Conservation (phyloP, 2,888 invertebrate genomes). For the Ceriagrion tenellum region DNA sequence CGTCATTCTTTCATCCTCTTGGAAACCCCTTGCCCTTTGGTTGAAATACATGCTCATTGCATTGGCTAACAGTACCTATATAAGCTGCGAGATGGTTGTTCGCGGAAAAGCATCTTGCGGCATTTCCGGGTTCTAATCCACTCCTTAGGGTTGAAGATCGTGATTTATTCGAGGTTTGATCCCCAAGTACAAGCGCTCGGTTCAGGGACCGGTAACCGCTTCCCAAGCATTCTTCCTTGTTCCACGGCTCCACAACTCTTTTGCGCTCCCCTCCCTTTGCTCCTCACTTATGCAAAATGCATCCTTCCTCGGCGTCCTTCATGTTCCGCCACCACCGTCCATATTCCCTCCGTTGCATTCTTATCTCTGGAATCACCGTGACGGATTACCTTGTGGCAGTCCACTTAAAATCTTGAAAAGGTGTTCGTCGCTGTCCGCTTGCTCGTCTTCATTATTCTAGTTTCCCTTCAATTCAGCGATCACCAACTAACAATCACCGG, state of each 20-base stretch:
- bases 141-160: background rate
- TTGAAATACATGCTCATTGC: background rate
- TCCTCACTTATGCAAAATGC: background rate
- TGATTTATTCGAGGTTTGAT: background rate
- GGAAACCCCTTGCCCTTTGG: background rate
- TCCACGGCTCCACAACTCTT: background rate
- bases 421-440: background rate
- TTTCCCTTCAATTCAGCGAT: background rate
- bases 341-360: background rate
- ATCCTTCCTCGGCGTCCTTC: background rate
- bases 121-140: background rate
- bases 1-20: background rate
- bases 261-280: background rate
- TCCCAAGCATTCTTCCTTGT: background rate
- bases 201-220: background rate
- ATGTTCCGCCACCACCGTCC: background rate
- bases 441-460: background rate
- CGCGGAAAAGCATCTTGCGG: background rate
- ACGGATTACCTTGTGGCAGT: background rate
- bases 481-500: background rate
- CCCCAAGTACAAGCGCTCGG: background rate
- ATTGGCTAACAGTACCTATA: background rate
- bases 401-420: background rate
- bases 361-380: background rate
- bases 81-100: background rate